phyloP scores from a whole-genome alignment of 2,113 vertebrate species.

The Lophura nycthemera region DNA sequence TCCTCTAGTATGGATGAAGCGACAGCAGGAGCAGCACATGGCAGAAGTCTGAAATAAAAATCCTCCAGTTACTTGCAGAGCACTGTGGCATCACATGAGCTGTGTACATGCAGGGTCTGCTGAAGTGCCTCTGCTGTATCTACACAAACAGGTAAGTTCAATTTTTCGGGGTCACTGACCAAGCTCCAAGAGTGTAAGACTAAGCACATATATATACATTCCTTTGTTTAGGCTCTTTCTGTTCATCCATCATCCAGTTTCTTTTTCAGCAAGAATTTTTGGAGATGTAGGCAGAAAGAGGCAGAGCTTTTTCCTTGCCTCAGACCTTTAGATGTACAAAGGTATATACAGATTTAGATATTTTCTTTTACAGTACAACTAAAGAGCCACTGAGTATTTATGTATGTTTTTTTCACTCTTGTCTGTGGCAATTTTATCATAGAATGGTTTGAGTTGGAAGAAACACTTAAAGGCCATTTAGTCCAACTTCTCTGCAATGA shows the following conservation, averaged over 20 bases:
- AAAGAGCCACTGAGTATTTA: not conserved
- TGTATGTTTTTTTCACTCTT: not conserved
- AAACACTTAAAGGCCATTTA: too few species aligned
- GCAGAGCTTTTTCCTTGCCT: not conserved
- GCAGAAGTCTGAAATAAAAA: not conserved
- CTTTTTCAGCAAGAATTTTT: not conserved
- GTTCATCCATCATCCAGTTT: not conserved
- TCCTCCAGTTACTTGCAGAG: not conserved
- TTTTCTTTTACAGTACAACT: not conserved
- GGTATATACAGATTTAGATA: not conserved
- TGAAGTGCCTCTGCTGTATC: not conserved
- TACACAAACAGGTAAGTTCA: not conserved
- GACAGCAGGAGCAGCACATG: not conserved
- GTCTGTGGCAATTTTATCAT: not conserved
- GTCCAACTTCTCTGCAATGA: too few species aligned
- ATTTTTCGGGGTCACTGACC: not conserved
- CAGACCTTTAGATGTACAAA: not conserved
- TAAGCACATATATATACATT: not conserved
- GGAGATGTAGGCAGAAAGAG: not conserved
- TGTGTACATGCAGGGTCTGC: rapidly evolving
- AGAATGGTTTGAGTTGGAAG: too few species aligned
- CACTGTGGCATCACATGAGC: not conserved
- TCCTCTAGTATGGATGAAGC: not conserved
- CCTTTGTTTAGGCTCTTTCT: not conserved
- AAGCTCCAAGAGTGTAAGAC: not conserved